Conservation (phyloP, 2,113 vertebrate species). For the Lamprotornis superbus region DNA sequence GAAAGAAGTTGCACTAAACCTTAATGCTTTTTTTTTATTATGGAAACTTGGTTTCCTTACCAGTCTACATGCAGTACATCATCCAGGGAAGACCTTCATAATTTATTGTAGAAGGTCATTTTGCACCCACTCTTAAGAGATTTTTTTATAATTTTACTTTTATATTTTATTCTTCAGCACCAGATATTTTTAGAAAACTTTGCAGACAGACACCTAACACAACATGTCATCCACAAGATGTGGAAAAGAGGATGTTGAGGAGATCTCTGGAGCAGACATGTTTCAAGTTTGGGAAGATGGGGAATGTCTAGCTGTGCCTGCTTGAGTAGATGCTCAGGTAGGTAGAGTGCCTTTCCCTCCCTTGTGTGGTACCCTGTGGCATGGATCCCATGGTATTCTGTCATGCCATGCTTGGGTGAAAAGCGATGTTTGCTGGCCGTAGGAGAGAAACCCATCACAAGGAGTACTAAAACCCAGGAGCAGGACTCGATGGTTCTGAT, state of each 20-base stretch:
- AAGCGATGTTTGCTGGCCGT: neutral
- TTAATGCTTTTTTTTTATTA: neutral
- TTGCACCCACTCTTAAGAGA: neutral
- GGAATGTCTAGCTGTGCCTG: neutral
- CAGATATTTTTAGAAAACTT: neutral
- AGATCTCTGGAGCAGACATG: neutral
- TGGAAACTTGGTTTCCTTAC: neutral
- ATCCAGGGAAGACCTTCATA: neutral
- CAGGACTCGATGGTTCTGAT: neutral
- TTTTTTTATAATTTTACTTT: neutral
- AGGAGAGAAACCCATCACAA: neutral
- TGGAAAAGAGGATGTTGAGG: neutral
- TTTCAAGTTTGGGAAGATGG: neutral
- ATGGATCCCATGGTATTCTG: neutral
- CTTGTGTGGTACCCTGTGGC: neutral
- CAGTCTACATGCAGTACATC: neutral
- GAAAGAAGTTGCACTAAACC: conserved; percentile 10
- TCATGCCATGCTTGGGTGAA: neutral
- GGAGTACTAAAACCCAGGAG: neutral
- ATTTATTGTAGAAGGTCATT: neutral
- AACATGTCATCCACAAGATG: accelerated
- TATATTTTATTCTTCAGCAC: neutral
- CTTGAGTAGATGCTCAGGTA: neutral
- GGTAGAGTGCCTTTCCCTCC: neutral
- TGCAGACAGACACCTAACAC: neutral